These are phyloP conservation scores for Alectoris magna DNA, from an alignment of 2,797 vertebrate species.

Conservation along the genomic window DNA sequence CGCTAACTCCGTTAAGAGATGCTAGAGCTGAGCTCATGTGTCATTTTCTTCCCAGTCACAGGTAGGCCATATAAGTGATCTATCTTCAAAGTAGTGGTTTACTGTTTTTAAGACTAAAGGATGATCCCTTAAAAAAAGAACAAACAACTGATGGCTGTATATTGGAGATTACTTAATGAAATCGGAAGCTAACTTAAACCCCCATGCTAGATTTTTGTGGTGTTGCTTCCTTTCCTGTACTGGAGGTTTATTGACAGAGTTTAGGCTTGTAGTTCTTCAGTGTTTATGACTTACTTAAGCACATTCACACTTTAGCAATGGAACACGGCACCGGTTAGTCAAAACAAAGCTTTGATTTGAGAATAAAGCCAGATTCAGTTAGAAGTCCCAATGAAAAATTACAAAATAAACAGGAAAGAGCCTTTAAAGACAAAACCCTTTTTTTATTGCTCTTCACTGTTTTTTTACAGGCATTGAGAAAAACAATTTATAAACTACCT, in stretches of 20 bases:
- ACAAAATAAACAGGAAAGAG: not conserved
- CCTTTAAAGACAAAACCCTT: not conserved
- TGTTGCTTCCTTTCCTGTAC: not conserved
- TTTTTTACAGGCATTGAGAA: slow-evolving; percentile 36
- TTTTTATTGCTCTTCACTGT: slow-evolving; percentile 37
- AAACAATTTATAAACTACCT: slow-evolving; percentile 31
- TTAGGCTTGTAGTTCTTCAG: not conserved
- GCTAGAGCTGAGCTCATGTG: not conserved
- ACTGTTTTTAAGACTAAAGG: not conserved
- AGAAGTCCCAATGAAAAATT: not conserved
- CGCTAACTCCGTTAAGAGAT: not conserved
- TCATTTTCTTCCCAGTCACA: not conserved
- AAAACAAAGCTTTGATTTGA: not conserved
- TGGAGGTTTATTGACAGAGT: not conserved
- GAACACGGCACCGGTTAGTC: not conserved
- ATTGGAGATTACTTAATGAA: not conserved
- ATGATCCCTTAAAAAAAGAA: not conserved
- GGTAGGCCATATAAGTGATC: not conserved
- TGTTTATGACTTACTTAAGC: not conserved
- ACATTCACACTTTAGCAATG: not conserved
- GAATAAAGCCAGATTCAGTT: not conserved
- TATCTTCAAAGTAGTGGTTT: not conserved
- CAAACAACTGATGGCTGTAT: not conserved
- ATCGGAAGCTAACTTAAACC: not conserved
- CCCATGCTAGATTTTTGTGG: not conserved